These are phyloP conservation scores for Isotomurus palustris DNA, from an alignment of 2,888 invertebrate species.

Conservation along the genomic window DNA sequence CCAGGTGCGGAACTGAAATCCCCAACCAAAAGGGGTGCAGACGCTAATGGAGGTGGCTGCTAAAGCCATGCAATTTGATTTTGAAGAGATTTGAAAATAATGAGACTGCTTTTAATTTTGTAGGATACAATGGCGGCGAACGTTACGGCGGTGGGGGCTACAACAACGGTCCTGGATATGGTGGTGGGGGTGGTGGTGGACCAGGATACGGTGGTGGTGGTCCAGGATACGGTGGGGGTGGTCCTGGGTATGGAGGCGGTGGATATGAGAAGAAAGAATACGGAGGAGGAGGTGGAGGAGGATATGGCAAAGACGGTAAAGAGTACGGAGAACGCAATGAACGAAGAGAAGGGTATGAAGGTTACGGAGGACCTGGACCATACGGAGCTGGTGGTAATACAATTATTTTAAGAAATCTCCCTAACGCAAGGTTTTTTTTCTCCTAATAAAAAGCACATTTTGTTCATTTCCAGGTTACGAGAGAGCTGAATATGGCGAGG, in stretches of 20 bases:
- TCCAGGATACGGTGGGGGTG: not conserved
- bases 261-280: not conserved
- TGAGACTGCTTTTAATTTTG: no score
- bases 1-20: not conserved
- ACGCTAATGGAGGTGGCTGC: not conserved
- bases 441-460: not conserved
- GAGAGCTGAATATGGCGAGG: constrained; percentile 7
- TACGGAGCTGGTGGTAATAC: not conserved
- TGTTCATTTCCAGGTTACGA: constrained; percentile 1
- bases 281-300: constrained; percentile 3
- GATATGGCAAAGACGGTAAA: not conserved
- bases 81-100: no score
- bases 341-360: not conserved
- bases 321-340: no score
- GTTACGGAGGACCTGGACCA: not conserved
- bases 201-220: not conserved
- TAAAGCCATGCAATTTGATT: no score
- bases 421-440: not conserved
- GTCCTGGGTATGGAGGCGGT: not conserved
- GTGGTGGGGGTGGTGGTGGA: not conserved
- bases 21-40: not conserved
- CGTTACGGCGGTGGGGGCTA: not conserved
- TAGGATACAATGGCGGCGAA: not conserved
- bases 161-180: no score
- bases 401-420: not conserved